These are phyloP conservation scores for Abrostola triplasia DNA, from an alignment of 2,888 invertebrate species.

Conservation along the genomic window DNA sequence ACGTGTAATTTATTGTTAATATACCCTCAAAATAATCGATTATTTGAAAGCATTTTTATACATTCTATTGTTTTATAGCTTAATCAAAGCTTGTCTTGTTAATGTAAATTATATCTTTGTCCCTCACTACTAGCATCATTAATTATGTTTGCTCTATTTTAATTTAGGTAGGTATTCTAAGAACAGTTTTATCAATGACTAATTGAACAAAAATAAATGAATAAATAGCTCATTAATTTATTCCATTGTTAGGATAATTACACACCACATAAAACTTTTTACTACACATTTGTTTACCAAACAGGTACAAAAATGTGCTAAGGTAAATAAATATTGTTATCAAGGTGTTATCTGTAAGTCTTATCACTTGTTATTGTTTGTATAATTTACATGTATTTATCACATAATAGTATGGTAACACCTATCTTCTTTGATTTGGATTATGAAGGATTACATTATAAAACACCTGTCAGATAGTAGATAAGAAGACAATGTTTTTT, in stretches of 20 bases:
- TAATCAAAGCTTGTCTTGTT: conserved; percentile 28
- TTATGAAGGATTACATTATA: not conserved
- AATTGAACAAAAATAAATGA: too few relatives aligned
- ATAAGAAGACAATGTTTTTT: too few relatives aligned
- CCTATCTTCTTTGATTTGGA: conserved; percentile 13
- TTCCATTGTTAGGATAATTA: too few relatives aligned
- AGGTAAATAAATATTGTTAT: conserved; percentile 51
- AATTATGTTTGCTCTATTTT: too few relatives aligned
- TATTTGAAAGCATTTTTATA: conserved; percentile 9
- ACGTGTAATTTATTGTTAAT: conserved; percentile 9
- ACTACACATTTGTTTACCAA: conserved; percentile 3
- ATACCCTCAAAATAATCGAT: conserved; percentile 32
- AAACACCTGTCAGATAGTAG: too few relatives aligned
- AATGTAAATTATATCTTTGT: not conserved
- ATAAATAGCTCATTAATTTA: too few relatives aligned
- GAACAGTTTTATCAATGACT: too few relatives aligned
- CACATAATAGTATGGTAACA: conserved; percentile 20
- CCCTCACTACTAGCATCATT: too few relatives aligned
- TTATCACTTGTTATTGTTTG: conserved; percentile 45
- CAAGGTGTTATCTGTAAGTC: conserved; percentile 38
- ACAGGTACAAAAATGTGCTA: conserved; percentile 11
- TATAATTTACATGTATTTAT: conserved; percentile 23
- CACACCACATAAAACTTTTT: conserved; percentile 4
- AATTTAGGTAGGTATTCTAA: too few relatives aligned
- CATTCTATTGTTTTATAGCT: conserved; percentile 7